Evolutionary conservation across 1,140 invertebrate species (phyloP).

Genomic region (Cherax quadricarinatus): DNA sequence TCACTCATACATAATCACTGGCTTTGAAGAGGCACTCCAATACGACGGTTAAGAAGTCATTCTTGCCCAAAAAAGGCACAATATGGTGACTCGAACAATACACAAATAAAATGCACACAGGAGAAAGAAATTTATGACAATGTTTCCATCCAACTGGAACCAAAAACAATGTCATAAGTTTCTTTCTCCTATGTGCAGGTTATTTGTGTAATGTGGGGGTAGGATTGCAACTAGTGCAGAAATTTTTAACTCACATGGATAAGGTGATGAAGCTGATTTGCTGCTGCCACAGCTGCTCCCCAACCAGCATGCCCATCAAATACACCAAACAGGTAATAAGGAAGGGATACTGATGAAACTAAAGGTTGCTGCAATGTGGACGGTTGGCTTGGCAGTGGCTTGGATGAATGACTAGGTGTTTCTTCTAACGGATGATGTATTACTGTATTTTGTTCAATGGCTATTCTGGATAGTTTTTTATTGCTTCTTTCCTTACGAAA

Average conservation of each 20-base stretch:
- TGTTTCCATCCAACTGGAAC: too few species aligned
- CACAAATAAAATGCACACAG: too few species aligned
- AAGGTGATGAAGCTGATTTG: conserved; percentile 87
- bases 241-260: conserved; percentile 82
- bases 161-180: too few species aligned
- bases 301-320: conserved; percentile 93
- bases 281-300: conserved; percentile 87
- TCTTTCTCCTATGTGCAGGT: too few species aligned
- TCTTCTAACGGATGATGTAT: not conserved
- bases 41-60: too few species aligned
- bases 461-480: not conserved
- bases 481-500: not conserved
- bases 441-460: conserved; percentile 16
- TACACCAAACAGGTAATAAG: conserved; percentile 88
- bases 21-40: too few species aligned
- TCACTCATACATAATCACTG: too few species aligned
- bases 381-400: conserved; percentile 73
- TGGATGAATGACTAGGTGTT: not conserved
- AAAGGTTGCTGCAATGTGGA: conserved; percentile 15
- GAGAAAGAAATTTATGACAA: too few species aligned
- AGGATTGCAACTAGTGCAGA: too few species aligned
- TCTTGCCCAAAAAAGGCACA: too few species aligned
- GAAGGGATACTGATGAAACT: conserved; percentile 75
- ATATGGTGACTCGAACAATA: too few species aligned
- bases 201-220: too few species aligned